Evolutionary conservation across 2,113 vertebrate species (phyloP).

Genomic region (Calidris pugnax): DNA sequence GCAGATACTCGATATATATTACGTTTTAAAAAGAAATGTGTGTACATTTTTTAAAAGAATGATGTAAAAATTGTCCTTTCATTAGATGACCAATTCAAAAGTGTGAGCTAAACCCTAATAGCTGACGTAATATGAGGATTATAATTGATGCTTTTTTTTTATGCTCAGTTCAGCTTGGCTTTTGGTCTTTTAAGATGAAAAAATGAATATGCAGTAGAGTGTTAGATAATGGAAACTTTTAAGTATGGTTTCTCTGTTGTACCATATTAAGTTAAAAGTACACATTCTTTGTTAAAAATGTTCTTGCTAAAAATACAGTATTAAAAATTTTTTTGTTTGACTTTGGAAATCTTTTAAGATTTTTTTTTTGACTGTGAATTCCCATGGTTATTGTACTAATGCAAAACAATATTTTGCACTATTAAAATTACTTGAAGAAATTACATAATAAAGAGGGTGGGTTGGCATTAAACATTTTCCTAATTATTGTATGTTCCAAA

Average conservation of each 20-base stretch:
- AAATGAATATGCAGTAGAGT: slow-evolving; percentile 77
- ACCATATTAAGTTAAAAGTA: slow-evolving; percentile 85
- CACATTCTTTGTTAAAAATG: slow-evolving; percentile 84
- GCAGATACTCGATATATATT: slow-evolving; percentile 73
- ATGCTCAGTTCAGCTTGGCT: slow-evolving; percentile 75
- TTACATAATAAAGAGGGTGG: slow-evolving; percentile 59
- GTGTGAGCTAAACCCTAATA: slow-evolving; percentile 69
- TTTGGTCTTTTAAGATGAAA: slow-evolving; percentile 78
- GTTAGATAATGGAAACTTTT: slow-evolving; percentile 78
- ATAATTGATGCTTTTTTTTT: slow-evolving; percentile 72
- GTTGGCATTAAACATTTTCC: slow-evolving; percentile 39
- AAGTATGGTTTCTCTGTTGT: slow-evolving; percentile 82
- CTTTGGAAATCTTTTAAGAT: slow-evolving; percentile 73
- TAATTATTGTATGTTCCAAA: slow-evolving; percentile 33
- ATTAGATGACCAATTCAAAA: slow-evolving; percentile 72
- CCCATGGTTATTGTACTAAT: slow-evolving; percentile 46
- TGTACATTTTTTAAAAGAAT: slow-evolving; percentile 80
- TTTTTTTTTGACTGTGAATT: slow-evolving; percentile 55
- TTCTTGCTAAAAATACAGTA: slow-evolving; percentile 86
- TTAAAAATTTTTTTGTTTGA: slow-evolving; percentile 85
- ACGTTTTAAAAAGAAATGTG: slow-evolving; percentile 73
- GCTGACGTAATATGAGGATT: slow-evolving; percentile 67
- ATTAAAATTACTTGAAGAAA: slow-evolving; percentile 57
- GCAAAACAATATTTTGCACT: slow-evolving; percentile 57
- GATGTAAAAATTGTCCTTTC: slow-evolving; percentile 76